These are phyloP conservation scores for Nipponacmea schrenckii DNA, from an alignment of 2,888 invertebrate genomes.

Conservation along the genomic window DNA sequence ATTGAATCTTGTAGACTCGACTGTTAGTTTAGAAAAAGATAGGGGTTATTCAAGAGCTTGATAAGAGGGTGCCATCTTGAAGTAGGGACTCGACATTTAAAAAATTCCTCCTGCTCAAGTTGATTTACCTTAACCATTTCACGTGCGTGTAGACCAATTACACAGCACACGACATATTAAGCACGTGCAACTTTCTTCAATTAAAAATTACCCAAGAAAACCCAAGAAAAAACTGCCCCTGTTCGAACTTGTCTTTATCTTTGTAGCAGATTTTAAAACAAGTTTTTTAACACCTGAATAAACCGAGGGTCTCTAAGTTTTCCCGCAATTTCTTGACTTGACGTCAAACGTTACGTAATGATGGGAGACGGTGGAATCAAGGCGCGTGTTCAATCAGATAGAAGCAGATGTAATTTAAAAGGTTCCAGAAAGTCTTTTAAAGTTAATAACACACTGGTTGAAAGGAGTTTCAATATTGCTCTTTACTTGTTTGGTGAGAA, in stretches of 20 bases:
- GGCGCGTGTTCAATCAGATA: no score
- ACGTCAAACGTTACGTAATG: no score
- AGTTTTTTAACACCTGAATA: background rate
- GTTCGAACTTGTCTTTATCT: background rate
- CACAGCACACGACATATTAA: conserved; percentile 10
- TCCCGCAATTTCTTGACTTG: no score
- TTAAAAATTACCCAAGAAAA: conserved; percentile 16
- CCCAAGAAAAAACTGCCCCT: conserved; percentile 13
- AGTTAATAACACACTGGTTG: no score
- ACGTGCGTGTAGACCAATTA: conserved; percentile 23
- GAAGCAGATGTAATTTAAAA: no score
- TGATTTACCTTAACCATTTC: conserved; percentile 9
- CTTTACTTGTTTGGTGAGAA: no score
- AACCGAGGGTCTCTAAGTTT: background rate
- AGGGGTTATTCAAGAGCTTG: background rate
- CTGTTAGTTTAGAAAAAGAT: conserved; percentile 2
- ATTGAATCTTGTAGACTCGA: background rate
- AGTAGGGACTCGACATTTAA: background rate
- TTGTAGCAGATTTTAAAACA: background rate
- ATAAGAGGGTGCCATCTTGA: background rate
- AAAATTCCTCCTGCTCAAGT: background rate
- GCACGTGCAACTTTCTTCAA: conserved; percentile 21
- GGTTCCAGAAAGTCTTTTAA: no score
- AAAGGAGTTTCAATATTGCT: no score
- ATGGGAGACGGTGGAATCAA: no score